Evolutionary conservation across 2,888 invertebrate genomes (phyloP).

Genomic region (Bhutanitis thaidina): DNA sequence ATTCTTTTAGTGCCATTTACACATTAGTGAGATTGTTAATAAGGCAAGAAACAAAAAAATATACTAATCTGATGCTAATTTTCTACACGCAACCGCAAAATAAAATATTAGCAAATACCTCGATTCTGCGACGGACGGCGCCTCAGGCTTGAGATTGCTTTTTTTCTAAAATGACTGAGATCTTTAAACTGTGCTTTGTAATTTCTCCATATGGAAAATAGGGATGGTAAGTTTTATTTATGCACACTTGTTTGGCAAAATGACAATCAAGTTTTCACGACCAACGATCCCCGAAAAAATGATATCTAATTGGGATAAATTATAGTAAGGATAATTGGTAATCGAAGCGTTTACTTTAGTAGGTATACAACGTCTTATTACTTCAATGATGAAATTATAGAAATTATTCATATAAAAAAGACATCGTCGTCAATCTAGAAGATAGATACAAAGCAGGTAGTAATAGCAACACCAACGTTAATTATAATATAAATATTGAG

Average conservation of each 20-base stretch:
- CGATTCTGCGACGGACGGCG: conserved; percentile 35
- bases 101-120: conserved; percentile 50
- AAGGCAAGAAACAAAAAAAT: conserved; percentile 31
- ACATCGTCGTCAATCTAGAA: too few relatives aligned
- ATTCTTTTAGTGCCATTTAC: conserved; percentile 5
- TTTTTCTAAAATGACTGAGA: conserved; percentile 4
- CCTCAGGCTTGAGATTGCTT: conserved; percentile 45
- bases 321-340: too few relatives aligned
- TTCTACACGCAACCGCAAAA: conserved; percentile 54
- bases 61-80: conserved; percentile 39
- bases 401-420: too few relatives aligned
- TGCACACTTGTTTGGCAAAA: conserved; percentile 3
- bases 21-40: conserved; percentile 16
- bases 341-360: too few relatives aligned
- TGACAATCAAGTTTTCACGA: conserved; percentile 4
- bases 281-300: not conserved
- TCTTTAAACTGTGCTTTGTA: not conserved
- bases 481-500: conserved; percentile 10
- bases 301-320: too few relatives aligned
- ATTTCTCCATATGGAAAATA: conserved; percentile 20
- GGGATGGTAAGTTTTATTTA: not conserved
- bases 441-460: too few relatives aligned
- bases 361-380: too few relatives aligned
- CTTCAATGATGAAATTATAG: too few relatives aligned
- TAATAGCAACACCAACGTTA: not conserved